Conservation (phyloP, 2,888 invertebrate genomes). For the Stenodema calcarata region DNA sequence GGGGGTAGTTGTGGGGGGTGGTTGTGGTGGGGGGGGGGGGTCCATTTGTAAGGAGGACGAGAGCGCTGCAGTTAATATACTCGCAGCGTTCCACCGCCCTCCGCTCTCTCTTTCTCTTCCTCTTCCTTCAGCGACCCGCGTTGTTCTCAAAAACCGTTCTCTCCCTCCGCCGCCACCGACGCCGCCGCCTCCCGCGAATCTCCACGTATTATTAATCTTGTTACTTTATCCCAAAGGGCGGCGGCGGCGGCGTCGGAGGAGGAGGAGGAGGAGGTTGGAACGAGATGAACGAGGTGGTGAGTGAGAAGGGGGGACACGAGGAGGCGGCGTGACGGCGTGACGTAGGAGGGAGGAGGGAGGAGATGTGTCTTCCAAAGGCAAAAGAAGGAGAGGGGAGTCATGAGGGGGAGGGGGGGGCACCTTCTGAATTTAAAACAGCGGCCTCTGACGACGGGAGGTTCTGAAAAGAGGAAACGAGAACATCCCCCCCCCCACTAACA, state of each 20-base stretch:
- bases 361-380: background rate
- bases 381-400: background rate
- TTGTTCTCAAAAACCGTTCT: conserved; percentile 35
- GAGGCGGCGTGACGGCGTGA: too few species aligned
- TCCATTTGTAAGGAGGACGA: conserved; percentile 28
- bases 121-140: background rate
- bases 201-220: conserved; percentile 36
- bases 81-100: background rate
- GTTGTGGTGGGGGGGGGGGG: background rate
- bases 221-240: background rate
- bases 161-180: too few species aligned
- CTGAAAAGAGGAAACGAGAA: background rate
- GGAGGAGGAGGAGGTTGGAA: background rate
- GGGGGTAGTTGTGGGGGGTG: background rate
- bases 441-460: background rate
- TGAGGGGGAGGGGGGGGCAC: background rate
- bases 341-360: too few species aligned
- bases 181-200: conserved; percentile 3
- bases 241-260: background rate
- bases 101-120: background rate
- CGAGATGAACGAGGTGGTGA: background rate
- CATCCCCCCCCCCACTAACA: background rate
- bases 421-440: conserved; percentile 30
- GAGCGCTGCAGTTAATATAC: conserved; percentile 32
- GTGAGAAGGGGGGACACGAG: background rate